Base-by-base conservation (phyloP, 2,797 vertebrate species). In the Danio tinwini region DNA sequence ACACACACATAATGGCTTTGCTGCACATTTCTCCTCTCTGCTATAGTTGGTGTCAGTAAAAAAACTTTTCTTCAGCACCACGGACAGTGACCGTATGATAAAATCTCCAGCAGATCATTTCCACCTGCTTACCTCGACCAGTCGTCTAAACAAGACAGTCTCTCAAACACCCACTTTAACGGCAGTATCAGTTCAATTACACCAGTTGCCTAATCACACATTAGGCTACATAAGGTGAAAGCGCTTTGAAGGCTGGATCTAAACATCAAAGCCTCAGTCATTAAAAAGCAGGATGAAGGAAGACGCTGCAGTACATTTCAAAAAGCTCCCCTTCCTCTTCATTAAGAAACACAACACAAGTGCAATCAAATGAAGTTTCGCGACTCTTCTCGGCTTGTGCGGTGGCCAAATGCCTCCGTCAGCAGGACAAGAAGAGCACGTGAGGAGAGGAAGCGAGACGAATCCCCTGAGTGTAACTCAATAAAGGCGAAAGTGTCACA, bases 391-490 rank as follows among this genome's bases (percentile, higher is more conserved):
- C 53, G 42, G n/a, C 62, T 50, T 42, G 64, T 85, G 86, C 69
- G 63, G 76, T 29, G 76, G 75, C 76, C 76, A 65, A 72, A 65
- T 81, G 68, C 84, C 83, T 80, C 59, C 63, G 55, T 56, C 73
- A 67, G 74, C 56, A 45, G 56, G 59, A 47, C 65, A 62, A 80
- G 58, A 71, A 80, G 3, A 29, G 29, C 76, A 40, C 10, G 81
- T 70, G 76, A 84, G 74, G 77, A 74, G 84, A 80, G 79, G 83
- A 81, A 83, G 76, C 50, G 85, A 80, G 74, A 81, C 84, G 63
- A 78, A 87, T 82, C 91, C 90, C 91, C 87, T 73, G 85, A 93
- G 90, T 93, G 90, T 90, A 92, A 93, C 91, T 93, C 91, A 91
- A 91, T 93, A 92, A 91, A 91, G 90, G 87, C 85, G 80, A 88